A percentile compares a stretch with the other conserved stretches of the same genome.
Evolutionary conservation across 1,140 invertebrate genomes (phyloP).

Genomic region (Drosophila kepulauana): DNA sequence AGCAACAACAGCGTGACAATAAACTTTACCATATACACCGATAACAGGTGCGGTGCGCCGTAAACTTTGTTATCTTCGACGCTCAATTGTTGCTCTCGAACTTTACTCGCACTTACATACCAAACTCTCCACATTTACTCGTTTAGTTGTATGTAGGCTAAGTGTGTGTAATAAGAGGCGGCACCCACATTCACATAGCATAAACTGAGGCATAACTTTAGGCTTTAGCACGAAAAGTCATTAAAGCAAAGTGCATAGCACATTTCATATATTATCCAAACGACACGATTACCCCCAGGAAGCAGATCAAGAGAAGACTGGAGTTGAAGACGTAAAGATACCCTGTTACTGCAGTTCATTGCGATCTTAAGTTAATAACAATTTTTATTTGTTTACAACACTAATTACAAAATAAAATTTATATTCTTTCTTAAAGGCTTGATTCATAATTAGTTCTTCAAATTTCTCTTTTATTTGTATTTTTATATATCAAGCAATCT

Average conservation of each 20-base stretch:
- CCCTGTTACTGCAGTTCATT: neutral
- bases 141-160: neutral
- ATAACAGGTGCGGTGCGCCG: constrained; percentile 56
- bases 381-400: too few species aligned
- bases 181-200: constrained; percentile 2
- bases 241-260: constrained; percentile 31
- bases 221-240: constrained; percentile 53
- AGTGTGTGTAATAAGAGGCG: constrained; percentile 26
- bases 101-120: constrained; percentile 12
- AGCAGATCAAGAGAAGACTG: neutral
- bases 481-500: too few species aligned
- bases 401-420: too few species aligned
- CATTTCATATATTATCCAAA: constrained; percentile 12
- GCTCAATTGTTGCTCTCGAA: constrained; percentile 18
- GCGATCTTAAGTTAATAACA: neutral
- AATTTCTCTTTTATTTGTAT: too few species aligned
- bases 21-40: constrained; percentile 73
- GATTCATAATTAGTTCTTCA: too few species aligned
- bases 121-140: neutral
- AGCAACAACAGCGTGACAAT: constrained; percentile 61
- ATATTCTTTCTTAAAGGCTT: too few species aligned
- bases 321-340: neutral
- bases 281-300: constrained; percentile 17
- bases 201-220: constrained; percentile 77
- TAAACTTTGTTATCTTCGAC: constrained; percentile 53